Percentiles rank a stretch among this genome's conserved stretches.
These are phyloP conservation scores for Metacarcinus magister DNA, from an alignment of 2,888 invertebrate species.

Conservation along the genomic window DNA sequence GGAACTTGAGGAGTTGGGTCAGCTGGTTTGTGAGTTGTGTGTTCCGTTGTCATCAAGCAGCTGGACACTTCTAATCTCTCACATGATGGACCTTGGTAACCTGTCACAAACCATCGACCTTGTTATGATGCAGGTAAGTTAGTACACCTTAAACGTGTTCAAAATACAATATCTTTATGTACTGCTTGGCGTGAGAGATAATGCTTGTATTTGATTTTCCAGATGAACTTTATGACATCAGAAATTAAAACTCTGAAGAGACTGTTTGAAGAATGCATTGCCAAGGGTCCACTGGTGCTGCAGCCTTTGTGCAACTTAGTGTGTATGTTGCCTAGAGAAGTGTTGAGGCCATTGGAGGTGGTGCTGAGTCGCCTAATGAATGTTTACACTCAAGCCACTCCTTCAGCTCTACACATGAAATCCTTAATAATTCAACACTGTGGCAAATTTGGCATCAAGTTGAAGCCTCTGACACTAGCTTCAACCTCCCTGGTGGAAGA, in stretches of 20 bases:
- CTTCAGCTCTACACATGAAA: background rate
- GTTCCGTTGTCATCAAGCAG: background rate
- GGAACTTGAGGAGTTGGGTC: background rate
- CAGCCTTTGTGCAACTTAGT: background rate
- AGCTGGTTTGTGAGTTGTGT: conserved; percentile 10
- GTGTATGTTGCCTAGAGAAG: background rate
- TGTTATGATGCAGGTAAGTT: background rate
- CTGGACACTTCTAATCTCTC: background rate
- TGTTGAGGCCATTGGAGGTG: background rate
- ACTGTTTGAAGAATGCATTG: background rate
- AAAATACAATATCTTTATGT: background rate
- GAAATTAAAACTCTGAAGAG: background rate
- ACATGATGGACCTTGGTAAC: background rate
- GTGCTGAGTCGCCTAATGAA: background rate
- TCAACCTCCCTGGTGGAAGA: background rate
- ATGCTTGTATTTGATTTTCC: background rate
- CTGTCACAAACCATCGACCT: background rate
- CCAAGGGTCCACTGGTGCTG: background rate
- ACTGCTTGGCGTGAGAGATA: background rate
- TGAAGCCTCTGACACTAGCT: background rate
- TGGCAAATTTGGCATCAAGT: background rate
- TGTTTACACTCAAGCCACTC: background rate
- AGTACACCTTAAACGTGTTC: background rate
- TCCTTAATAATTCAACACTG: background rate
- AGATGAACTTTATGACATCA: conserved; percentile 42